Evolutionary conservation across 2,113 vertebrate genomes (phyloP).

Genomic region (Corythornis cristatus): DNA sequence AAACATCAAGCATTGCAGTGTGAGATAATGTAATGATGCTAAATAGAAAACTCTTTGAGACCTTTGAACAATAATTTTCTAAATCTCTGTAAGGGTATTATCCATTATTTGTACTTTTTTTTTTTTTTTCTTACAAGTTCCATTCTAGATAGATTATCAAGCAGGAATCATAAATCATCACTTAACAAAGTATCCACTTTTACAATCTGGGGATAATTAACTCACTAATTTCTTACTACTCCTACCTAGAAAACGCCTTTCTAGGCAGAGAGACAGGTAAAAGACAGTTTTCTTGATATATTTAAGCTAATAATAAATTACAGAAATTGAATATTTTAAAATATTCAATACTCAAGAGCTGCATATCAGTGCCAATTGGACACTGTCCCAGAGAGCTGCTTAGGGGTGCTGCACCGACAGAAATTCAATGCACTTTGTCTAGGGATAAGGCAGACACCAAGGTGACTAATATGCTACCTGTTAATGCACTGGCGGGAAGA

Average conservation of each 20-base stretch:
- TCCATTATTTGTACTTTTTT: not conserved
- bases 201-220: not conserved
- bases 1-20: not conserved
- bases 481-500: too few species aligned
- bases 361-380: too few species aligned
- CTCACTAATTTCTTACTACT: not conserved
- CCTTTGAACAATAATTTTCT: not conserved
- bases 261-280: not conserved
- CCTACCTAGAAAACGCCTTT: not conserved
- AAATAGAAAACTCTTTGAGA: not conserved
- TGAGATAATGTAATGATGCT: rapidly evolving
- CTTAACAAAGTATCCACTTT: not conserved
- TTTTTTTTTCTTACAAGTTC: not conserved
- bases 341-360: too few species aligned
- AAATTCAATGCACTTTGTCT: too few species aligned
- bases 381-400: too few species aligned
- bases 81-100: not conserved
- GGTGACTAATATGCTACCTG: too few species aligned
- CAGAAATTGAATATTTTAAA: not conserved
- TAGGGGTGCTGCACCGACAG: too few species aligned
- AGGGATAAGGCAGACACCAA: too few species aligned
- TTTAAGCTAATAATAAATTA: not conserved
- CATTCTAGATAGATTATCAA: not conserved
- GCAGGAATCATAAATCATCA: not conserved
- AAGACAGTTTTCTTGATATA: not conserved